Conservation (phyloP, 2,888 invertebrate genomes). For the Trisateles emortualis region DNA sequence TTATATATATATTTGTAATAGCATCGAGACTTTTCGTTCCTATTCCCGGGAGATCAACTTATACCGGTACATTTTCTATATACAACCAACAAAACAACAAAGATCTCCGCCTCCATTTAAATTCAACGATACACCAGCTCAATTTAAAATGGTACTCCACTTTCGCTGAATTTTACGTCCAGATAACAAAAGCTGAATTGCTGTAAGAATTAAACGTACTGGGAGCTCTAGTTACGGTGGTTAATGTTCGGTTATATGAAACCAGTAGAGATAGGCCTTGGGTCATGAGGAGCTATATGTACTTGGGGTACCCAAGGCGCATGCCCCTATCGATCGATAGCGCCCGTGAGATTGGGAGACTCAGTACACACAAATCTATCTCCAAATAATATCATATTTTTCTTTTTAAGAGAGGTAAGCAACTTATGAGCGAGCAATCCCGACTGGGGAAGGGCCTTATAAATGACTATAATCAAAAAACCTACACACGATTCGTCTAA, state of each 20-base stretch:
- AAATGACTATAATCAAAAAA: too few species aligned
- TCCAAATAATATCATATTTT: too few species aligned
- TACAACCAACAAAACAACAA: not conserved
- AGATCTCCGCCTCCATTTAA: not conserved
- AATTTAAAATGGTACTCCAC: not conserved
- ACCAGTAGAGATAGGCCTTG: conserved; percentile 1
- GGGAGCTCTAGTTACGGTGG: not conserved
- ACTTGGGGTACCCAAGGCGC: not conserved
- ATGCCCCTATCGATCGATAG: conserved; percentile 3
- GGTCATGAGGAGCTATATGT: not conserved
- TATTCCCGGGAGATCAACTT: conserved; percentile 1
- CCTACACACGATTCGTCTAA: too few species aligned
- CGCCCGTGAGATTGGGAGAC: not conserved
- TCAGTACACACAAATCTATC: too few species aligned
- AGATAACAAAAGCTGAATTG: not conserved
- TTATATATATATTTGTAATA: not conserved
- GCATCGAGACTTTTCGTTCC: not conserved
- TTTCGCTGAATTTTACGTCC: conserved; percentile 2
- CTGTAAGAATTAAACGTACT: not conserved
- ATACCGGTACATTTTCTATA: not conserved
- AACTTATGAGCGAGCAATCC: too few species aligned
- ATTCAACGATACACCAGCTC: not conserved
- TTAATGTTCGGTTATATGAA: not conserved
- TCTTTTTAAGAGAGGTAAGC: too few species aligned
- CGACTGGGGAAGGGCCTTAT: too few species aligned